Evolutionary conservation across 2,797 vertebrate species (phyloP), one percentile per base, ranked within the genome.

Genomic region (Botia kubotai): DNA sequence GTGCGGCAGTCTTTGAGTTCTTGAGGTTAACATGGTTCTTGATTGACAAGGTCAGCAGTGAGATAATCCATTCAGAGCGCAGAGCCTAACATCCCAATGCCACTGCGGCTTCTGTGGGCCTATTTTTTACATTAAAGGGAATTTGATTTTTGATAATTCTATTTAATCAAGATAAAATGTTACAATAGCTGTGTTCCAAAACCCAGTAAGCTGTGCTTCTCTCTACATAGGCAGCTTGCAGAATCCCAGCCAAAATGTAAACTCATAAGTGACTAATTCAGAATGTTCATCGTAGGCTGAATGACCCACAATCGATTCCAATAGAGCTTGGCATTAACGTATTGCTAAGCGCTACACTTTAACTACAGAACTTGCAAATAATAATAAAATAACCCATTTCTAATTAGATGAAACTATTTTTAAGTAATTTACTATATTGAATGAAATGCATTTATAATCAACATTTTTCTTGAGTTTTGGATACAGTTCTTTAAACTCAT

Each of bases 21-120:
- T 93, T 94, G 93, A 95, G 93, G 93, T 94, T 88, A 89, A 91
- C 84, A 88, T 89, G 92, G 92, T 94, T 87, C 73, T 91, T 62
- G 75, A 85, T 83, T 83, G 86, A 84, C 83, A 85, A 85, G 63
- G 53, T 80, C 79, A 81, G 85, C 90, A 89, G 85, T 87, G 91
- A 93, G 92, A 91, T 87, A 90, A 91, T 90, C 85, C 87, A 48
- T 86, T 68, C 66, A 89, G 86, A 85, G 62, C 74, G 82, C 86
- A 79, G 6, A 73, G 76, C 82, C 82, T 83, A 63, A 81, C 75
- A 29, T 69, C 63, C 19, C 26, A 69, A 77, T 70, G 70, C 69
- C n/a, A 6, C 55, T 1, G 77, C 83, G 81, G 83, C 79, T 80
- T 68, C 69, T 14, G 62, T 58, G 2, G 60, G 26, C 19, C 39